phyloP scores from a whole-genome alignment of 2,797 vertebrate genomes.

The Anguilla anguilla region DNA sequence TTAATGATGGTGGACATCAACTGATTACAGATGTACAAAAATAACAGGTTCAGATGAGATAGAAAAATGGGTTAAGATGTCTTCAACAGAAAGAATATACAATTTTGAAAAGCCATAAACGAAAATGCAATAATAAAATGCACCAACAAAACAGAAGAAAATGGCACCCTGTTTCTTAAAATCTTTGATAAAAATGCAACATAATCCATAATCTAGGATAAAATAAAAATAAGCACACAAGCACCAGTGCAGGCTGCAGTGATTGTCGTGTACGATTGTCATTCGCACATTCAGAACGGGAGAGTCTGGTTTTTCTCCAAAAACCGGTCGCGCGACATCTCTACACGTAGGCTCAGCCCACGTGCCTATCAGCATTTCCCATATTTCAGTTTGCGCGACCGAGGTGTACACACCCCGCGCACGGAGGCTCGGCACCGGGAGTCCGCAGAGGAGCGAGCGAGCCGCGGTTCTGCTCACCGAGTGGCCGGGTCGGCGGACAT shows the following conservation, averaged over 20 bases:
- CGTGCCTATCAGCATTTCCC: conserved; percentile 3
- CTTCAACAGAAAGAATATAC: not conserved
- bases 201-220: not conserved
- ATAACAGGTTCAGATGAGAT: not conserved
- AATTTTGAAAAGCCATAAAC: not conserved
- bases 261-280: not conserved
- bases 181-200: not conserved
- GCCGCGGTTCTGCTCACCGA: not conserved
- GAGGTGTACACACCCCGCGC: too few relatives aligned
- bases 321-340: conserved; percentile 52
- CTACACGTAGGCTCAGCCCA: conserved; percentile 39
- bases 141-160: not conserved
- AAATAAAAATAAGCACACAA: not conserved
- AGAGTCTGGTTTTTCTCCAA: conserved; percentile 24
- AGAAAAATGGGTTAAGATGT: not conserved
- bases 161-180: not conserved
- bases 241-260: not conserved
- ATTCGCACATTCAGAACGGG: not conserved
- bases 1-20: not conserved
- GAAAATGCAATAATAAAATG: not conserved
- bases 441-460: conserved; percentile 45
- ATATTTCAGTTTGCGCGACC: not conserved
- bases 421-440: conserved; percentile 46
- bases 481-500: conserved; percentile 23
- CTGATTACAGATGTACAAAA: too few relatives aligned